A percentile compares a stretch with the other conserved stretches of the same genome.
Evolutionary conservation across 1,140 invertebrate genomes (phyloP).

Genomic region (Bathynomus jamesi): DNA sequence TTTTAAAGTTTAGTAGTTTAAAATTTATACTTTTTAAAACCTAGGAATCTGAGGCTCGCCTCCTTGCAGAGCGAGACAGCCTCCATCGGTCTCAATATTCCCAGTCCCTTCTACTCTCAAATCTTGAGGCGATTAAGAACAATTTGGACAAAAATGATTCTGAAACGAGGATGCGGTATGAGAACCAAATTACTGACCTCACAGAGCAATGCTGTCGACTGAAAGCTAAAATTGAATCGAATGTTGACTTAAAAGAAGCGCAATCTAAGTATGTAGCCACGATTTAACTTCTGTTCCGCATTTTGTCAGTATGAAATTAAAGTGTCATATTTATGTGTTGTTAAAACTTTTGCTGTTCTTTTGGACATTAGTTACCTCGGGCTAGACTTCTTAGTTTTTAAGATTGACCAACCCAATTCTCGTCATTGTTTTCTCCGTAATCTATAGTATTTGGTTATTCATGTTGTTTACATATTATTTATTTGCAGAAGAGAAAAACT

Average conservation of each 20-base stretch:
- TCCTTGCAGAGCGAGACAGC: slow-evolving; percentile 9
- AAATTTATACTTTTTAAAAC: no score
- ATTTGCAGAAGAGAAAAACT: no score
- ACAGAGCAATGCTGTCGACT: not conserved
- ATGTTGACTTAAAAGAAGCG: slow-evolving; percentile 10
- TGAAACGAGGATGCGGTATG: not conserved
- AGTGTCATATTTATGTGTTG: slow-evolving; percentile 3
- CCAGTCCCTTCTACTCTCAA: slow-evolving; percentile 7
- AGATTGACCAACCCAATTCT: no score
- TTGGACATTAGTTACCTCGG: slow-evolving; percentile 11
- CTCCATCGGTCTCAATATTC: not conserved
- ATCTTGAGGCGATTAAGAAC: slow-evolving; percentile 8
- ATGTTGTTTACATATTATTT: no score
- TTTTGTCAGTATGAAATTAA: not conserved
- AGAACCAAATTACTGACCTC: slow-evolving; percentile 7
- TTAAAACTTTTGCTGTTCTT: not conserved
- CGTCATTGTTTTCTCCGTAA: no score
- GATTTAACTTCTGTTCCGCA: not conserved
- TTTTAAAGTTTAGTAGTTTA: no score
- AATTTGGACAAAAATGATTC: slow-evolving; percentile 7
- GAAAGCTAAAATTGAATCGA: not conserved
- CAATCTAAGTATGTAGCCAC: slow-evolving; percentile 4
- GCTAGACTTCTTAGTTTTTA: no score
- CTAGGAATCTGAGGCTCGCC: not conserved
- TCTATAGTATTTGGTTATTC: no score